Evolutionary conservation across 2,113 vertebrate species (phyloP), one percentile per base, ranked within the genome.

Genomic region (Cottus gobio): DNA sequence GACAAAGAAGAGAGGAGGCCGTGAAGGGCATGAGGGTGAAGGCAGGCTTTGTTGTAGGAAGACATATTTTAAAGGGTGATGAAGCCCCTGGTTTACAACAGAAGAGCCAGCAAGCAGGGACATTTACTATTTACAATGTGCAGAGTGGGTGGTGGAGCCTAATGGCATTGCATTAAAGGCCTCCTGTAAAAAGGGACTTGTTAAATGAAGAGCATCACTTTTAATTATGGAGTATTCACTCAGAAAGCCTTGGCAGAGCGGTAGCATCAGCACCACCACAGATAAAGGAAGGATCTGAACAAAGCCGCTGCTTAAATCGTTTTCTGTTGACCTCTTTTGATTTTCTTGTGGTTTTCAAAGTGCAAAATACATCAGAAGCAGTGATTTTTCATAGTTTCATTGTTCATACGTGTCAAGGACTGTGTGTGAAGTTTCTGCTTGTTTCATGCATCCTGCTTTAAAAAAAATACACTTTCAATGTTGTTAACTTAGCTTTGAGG

Each of bases 101-200:
- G 71, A 76, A 2, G 3, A 66, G 66, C 60, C 31, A 54, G 34
- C 0, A 20, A 76, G 64, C 48, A 44, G 26, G 13, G 22, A 28
- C 75, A 86, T 87, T 77, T 75, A 86, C 72, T 86, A 85, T 89
- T 91, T 86, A 87, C 57, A 0, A 28, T 24, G 46, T 24, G 50
- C 26, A 37, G 63, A 77, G 80, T 75, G 79, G 79, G 82, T 57
- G 81, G 72, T 15, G 13, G 39, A 71, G 75, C 65, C 80, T 79
- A 60, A 71, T 71, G 74, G 60, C 71, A 52, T 11, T 18, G 72
- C 83, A 77, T 75, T 34, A 75, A 73, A 84, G 61, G 66, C 37
- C 81, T 72, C 37, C 67, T 62, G 48, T 73, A 58, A 75, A 84
- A 56, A 46, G 44, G 52, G 7, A 34, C 57, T 60, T 71, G 65